A percentile compares a stretch with the other conserved stretches of the same genome.
Conservation (phyloP, 2,113 vertebrate species). For the Guaruba guarouba region DNA sequence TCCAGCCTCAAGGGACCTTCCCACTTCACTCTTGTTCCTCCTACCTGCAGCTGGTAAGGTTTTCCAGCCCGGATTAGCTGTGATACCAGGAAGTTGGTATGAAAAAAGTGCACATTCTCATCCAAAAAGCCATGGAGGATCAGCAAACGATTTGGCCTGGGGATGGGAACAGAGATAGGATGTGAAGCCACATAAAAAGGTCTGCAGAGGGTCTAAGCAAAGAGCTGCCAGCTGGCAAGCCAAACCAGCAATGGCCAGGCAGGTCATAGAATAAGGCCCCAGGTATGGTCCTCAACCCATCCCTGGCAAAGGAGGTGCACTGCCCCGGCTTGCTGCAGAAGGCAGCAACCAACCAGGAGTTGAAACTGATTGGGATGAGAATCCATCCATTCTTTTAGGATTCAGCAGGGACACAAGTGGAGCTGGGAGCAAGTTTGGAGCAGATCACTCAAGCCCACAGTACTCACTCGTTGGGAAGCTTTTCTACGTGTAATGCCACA, state of each 20-base stretch:
- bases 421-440: not conserved
- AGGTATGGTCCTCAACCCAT: rapidly evolving
- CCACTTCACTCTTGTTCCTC: not conserved
- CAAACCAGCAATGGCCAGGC: not conserved
- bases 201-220: not conserved
- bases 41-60: constrained; percentile 97
- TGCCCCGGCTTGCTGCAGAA: not conserved
- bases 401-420: not conserved
- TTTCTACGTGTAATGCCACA: constrained; percentile 93
- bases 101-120: constrained; percentile 99
- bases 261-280: rapidly evolving
- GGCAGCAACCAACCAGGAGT: not conserved
- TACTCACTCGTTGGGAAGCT: constrained; percentile 95
- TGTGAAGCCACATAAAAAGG: not conserved
- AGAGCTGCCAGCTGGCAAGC: not conserved
- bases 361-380: not conserved
- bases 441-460: not conserved
- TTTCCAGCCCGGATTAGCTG: constrained; percentile 98
- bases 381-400: not conserved
- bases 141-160: constrained; percentile 93
- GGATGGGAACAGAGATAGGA: not conserved
- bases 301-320: not conserved
- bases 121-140: constrained; percentile 98
- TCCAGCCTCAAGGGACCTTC: not conserved
- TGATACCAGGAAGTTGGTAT: constrained; percentile 97